phyloP scores from a whole-genome alignment of 2,888 invertebrate genomes.

The Tuta absoluta region DNA sequence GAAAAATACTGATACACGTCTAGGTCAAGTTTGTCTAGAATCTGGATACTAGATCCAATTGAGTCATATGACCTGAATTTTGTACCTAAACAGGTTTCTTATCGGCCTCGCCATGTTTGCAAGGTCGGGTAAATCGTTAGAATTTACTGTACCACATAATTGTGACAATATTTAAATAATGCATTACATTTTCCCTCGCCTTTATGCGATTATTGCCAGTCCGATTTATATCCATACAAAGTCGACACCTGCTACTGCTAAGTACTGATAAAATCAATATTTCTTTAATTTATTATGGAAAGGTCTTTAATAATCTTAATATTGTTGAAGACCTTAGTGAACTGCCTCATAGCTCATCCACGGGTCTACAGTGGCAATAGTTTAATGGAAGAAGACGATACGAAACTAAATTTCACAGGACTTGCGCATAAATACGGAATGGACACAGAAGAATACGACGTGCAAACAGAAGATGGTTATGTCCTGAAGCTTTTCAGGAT shows the following conservation, averaged over 20 bases:
- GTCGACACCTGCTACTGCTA: background rate
- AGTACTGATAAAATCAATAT: no score
- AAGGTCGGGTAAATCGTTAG: conserved; percentile 5
- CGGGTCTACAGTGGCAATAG: background rate
- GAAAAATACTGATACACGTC: background rate
- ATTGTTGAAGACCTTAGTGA: background rate
- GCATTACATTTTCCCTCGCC: background rate
- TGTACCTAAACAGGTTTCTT: conserved; percentile 19
- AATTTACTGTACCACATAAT: background rate
- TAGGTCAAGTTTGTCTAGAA: conserved; percentile 2
- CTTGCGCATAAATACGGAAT: conserved; percentile 44
- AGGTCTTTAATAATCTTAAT: background rate
- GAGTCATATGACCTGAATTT: background rate
- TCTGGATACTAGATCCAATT: background rate
- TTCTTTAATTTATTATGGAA: background rate
- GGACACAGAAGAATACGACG: conserved; percentile 36
- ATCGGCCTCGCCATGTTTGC: background rate
- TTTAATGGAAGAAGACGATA: conserved; percentile 16
- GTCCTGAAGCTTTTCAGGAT: conserved; percentile 46
- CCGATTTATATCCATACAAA: background rate
- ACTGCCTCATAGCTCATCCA: background rate
- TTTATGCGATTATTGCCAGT: background rate
- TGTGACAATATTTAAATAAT: conserved; percentile 1
- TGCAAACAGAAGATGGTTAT: conserved; percentile 47
- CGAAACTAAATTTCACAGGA: conserved; percentile 43